These are phyloP conservation scores for Corythaeola cristata DNA, from an alignment of 2,113 vertebrate species.

Conservation along the genomic window DNA sequence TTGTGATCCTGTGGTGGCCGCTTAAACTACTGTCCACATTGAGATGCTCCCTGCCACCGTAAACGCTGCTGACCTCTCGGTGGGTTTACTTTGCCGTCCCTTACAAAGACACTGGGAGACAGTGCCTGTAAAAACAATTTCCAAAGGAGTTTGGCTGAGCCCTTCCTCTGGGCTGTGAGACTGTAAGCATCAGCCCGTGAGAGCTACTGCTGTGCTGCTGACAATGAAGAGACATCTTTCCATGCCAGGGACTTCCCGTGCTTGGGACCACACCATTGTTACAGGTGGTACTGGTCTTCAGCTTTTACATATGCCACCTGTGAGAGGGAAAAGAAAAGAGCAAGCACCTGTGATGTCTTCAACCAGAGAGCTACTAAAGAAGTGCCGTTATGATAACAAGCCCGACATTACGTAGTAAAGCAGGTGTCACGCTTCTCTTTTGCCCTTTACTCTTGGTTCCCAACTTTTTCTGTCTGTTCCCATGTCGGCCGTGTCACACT, in stretches of 20 bases:
- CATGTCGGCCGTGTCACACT: background rate
- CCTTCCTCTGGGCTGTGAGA: background rate
- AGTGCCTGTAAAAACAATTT: background rate
- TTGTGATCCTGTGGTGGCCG: background rate
- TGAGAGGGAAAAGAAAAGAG: background rate
- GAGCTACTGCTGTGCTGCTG: background rate
- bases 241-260: fast-evolving
- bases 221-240: background rate
- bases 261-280: background rate
- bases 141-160: background rate
- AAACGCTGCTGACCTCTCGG: background rate
- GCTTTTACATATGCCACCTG: background rate
- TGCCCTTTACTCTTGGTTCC: background rate
- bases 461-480: background rate
- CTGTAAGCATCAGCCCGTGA: background rate
- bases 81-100: background rate
- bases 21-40: background rate
- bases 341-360: background rate
- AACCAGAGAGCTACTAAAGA: background rate
- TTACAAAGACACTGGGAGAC: background rate
- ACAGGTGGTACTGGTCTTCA: background rate
- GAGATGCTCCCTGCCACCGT: background rate
- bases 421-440: background rate
- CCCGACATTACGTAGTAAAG: background rate
- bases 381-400: background rate